Evolutionary conservation across 2,888 invertebrate species (phyloP), one percentile per base, ranked within the genome.

Genomic region (Acanthosepion lycidas): DNA sequence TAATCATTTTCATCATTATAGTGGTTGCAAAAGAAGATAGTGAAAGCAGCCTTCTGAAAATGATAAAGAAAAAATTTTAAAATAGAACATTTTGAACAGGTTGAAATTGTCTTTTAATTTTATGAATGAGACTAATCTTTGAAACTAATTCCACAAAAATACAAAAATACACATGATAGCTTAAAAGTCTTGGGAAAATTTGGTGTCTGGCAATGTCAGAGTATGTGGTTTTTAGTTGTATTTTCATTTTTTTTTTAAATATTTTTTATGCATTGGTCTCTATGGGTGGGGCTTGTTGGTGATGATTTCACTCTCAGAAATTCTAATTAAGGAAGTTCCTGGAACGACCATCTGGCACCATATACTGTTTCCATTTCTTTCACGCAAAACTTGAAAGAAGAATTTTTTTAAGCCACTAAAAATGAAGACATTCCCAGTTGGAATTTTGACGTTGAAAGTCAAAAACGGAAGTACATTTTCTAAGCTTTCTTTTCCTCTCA

Each of bases 261-360:
- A 23, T 59, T 23, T 59, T 59, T 59, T 9, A 15, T 33, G 15
- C n/a, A 78, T 78, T 78, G n/a, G 78, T 78, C 78, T 78, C 12
- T n/a, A 12, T 78, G n/a, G 78, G n/a, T 12, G 78, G 33, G n/a
- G n/a, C n/a, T n/a, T 15, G n/a, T 78, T n/a, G 78, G n/a, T n/a
- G 33, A 78, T 78, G 78, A 78, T 78, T 78, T n/a, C 15, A 78
- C 33, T n/a, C n/a, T 78, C 78, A 78, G 78, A 78, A 78, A 78
- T 78, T 78, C 78, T 78, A 78, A 78, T 78, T n/a, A 78, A 78
- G 78, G 78, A 78, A 33, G 78, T 78, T 78, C 78, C 78, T 78
- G 78, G 78, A n/a, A 78, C 78, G 78, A 78, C 78, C 78, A 78
- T 78, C 78, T 78, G 78, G n/a, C 78, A 33, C 78, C 78, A 78